phyloP scores from a whole-genome alignment of 2,888 invertebrate species.

The Ceratothoa steindachneri region DNA sequence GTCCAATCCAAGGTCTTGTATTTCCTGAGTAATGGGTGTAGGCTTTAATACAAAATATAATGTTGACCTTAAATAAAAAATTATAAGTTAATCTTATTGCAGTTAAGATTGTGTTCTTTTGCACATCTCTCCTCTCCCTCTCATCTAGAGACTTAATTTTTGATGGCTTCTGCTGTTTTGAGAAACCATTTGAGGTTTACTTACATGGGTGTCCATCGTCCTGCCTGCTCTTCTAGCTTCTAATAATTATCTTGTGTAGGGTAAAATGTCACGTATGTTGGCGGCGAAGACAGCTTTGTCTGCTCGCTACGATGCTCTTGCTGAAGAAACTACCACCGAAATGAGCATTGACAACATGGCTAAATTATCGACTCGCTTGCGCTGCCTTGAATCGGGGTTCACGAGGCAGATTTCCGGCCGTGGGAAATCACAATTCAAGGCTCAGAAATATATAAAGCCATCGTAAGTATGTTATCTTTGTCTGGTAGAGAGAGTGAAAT shows the following conservation, averaged over 20 bases:
- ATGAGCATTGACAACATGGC: conserved; percentile 85
- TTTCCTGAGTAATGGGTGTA: not conserved
- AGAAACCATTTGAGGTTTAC: too few species aligned
- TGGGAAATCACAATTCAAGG: conserved; percentile 59
- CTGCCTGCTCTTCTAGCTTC: too few species aligned
- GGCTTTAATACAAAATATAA: not conserved
- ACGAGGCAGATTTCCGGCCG: conserved; percentile 77
- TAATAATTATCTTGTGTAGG: too few species aligned
- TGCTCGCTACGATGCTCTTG: conserved; percentile 90
- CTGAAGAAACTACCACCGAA: conserved; percentile 75
- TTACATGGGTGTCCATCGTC: too few species aligned
- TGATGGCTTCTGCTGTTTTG: too few species aligned
- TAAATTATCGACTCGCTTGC: conserved; percentile 74
- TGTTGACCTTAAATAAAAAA: not conserved
- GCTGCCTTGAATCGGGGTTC: conserved; percentile 76
- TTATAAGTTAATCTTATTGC: not conserved
- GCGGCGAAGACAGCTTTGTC: conserved; percentile 94
- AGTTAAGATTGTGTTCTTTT: too few species aligned
- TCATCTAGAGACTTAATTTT: too few species aligned
- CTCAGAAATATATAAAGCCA: not conserved
- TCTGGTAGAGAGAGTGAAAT: too few species aligned
- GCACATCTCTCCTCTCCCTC: too few species aligned
- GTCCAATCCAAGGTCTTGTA: not conserved
- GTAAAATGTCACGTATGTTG: conserved; percentile 76
- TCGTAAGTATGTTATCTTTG: too few species aligned